Evolutionary conservation across 2,888 invertebrate species (phyloP).

Genomic region (Thumatha senex): DNA sequence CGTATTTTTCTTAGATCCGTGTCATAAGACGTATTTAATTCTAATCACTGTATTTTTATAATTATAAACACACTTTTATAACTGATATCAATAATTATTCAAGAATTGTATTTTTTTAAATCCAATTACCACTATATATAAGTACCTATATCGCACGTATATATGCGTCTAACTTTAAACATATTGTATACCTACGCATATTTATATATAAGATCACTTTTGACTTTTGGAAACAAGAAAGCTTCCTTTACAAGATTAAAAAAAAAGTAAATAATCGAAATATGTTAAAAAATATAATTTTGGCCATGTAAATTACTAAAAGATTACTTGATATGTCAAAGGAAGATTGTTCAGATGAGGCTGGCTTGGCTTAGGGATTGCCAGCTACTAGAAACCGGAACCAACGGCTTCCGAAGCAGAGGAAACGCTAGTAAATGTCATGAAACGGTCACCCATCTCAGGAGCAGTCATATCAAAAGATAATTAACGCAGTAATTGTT

Average conservation of each 20-base stretch:
- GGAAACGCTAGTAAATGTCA: no score
- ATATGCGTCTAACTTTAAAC: no score
- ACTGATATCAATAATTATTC: neutral
- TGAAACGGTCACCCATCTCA: no score
- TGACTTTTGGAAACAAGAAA: neutral
- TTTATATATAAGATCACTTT: neutral
- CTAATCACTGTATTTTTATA: constrained; percentile 5
- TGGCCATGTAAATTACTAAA: constrained; percentile 1
- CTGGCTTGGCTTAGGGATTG: no score
- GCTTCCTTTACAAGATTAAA: neutral
- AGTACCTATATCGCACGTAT: no score
- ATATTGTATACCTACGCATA: neutral
- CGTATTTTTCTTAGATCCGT: no score
- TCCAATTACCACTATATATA: no score
- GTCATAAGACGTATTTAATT: constrained; percentile 2
- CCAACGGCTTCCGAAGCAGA: no score
- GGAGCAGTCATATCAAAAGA: no score
- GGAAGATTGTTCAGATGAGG: constrained; percentile 8
- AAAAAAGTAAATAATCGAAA: neutral
- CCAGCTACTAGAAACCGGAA: no score
- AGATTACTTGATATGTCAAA: constrained; percentile 17
- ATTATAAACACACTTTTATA: neutral
- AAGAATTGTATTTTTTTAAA: no score
- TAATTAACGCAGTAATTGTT: no score
- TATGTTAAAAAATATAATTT: neutral